A percentile compares a stretch with the other conserved stretches of the same genome.
Conservation (phyloP, 2,888 invertebrate genomes). For the Linnaemya vulpina region DNA sequence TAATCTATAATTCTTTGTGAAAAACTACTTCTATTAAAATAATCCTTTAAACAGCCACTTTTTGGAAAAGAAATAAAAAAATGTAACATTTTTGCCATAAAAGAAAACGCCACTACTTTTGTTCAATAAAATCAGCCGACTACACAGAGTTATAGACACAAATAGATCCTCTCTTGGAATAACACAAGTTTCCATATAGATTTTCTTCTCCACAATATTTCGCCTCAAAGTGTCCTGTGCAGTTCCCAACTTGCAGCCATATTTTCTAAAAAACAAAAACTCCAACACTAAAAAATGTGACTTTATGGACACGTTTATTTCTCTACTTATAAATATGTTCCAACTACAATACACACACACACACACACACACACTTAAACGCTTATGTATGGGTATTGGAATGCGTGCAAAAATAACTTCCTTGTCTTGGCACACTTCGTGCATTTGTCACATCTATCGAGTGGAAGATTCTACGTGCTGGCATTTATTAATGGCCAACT, state of each 20-base stretch:
- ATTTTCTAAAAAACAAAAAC: not conserved
- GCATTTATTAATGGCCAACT: conserved; percentile 73
- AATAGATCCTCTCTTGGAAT: too few relatives aligned
- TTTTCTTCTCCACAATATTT: too few relatives aligned
- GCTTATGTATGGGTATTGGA: not conserved
- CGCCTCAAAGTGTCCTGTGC: not conserved
- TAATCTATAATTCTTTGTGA: too few relatives aligned
- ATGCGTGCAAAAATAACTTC: conserved; percentile 3
- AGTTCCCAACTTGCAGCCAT: not conserved
- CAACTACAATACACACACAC: not conserved
- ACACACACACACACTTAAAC: too few relatives aligned
- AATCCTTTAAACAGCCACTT: too few relatives aligned
- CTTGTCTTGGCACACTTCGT: conserved; percentile 17
- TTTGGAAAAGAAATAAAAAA: too few relatives aligned
- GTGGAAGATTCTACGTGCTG: conserved; percentile 61
- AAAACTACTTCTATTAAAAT: too few relatives aligned
- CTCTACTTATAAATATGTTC: not conserved
- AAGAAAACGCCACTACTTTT: too few relatives aligned
- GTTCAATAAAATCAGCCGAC: too few relatives aligned
- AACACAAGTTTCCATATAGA: too few relatives aligned
- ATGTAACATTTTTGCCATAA: too few relatives aligned
- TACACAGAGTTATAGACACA: too few relatives aligned
- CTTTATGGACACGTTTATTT: conserved; percentile 3
- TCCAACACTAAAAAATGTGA: not conserved
- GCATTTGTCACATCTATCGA: conserved; percentile 59